A percentile compares a stretch with the other conserved stretches of the same genome.
Evolutionary conservation across 2,797 vertebrate genomes (phyloP).

Genomic region (Thalassophryne amazonica): DNA sequence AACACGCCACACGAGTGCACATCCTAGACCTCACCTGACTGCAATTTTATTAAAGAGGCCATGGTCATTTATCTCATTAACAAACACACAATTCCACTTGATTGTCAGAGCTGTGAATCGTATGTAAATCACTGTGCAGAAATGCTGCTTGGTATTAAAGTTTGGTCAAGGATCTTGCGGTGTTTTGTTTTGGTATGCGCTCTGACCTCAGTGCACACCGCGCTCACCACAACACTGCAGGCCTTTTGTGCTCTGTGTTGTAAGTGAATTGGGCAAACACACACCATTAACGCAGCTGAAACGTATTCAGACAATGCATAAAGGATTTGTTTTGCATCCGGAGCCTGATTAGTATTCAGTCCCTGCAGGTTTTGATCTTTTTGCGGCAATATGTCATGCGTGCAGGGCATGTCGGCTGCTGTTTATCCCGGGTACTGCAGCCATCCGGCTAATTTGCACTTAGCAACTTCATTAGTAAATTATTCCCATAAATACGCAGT

Average conservation of each 20-base stretch:
- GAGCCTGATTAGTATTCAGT: conserved; percentile 20
- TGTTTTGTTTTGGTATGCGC: conserved; percentile 3
- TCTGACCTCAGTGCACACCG: conserved; percentile 7
- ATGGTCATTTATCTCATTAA: neutral
- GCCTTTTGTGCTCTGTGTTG: neutral
- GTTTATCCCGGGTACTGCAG: conserved; percentile 1
- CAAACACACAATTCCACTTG: neutral
- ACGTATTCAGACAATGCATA: conserved; percentile 2
- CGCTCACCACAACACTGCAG: conserved; percentile 5
- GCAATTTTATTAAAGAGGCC: too few species aligned
- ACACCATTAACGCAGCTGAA: neutral
- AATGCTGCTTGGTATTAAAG: conserved; percentile 20
- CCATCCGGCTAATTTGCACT: conserved; percentile 23
- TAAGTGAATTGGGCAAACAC: neutral
- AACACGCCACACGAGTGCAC: too few species aligned
- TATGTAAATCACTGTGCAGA: neutral
- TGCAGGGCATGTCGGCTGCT: neutral
- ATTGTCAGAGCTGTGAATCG: conserved; percentile 4
- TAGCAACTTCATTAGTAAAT: conserved; percentile 27
- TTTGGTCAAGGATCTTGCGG: conserved; percentile 34
- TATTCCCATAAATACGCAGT: conserved; percentile 39
- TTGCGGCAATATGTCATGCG: conserved; percentile 10
- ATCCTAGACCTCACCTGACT: too few species aligned
- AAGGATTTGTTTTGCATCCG: conserved; percentile 15
- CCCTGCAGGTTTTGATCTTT: conserved; percentile 12